Evolutionary conservation across 2,888 invertebrate genomes (phyloP), one percentile per base, ranked within the genome.

Genomic region (Sinotaia quadrata): DNA sequence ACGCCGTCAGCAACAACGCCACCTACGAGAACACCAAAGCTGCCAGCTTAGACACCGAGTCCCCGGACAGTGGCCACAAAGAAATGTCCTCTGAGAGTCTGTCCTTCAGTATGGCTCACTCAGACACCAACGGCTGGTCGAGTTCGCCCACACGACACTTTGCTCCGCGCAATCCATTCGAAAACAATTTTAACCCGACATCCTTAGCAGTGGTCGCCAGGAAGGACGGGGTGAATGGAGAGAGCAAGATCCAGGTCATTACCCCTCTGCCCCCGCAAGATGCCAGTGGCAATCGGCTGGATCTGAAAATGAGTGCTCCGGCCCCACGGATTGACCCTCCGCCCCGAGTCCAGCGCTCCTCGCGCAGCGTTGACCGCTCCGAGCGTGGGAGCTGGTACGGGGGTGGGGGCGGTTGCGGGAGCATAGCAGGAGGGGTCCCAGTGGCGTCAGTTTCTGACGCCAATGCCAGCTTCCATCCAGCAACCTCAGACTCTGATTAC

Each of bases 11-110:
- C 4, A 75, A 78, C 54, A 69, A 72, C 24, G 75, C 72, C 59
- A 74, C 75, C 51, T 81, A 80, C 41, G 81, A 81, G 41, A 81
- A 82, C 73, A 73, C 76, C 18, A 83, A 83, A 68, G 75, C 78
- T 2, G 77, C 80, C 24, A 65, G 57, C 34, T 76, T 80, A 58
- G 82, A 83, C 52, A 80, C 84, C n/a, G 87, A 85, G 57, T 87
- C 87, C 12, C 87, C 87, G 2, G 87, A 87, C 76, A 86, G 86
- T 66, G 87, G 87, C 18, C 87, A 87, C 74, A 80, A 80, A 41
- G 87, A 87, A 75, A 87, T 87, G 87, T 86, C 86, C 15, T 83
- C 84, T 0, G 85, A 85, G 63, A 84, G 79, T 59, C 75, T 85
- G 57, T 74, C 81, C 10, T 71, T 75, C 58, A 77, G 75, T 37